Evolutionary conservation across 1,140 invertebrate species (phyloP).

Genomic region (Dendroctonus valens): DNA sequence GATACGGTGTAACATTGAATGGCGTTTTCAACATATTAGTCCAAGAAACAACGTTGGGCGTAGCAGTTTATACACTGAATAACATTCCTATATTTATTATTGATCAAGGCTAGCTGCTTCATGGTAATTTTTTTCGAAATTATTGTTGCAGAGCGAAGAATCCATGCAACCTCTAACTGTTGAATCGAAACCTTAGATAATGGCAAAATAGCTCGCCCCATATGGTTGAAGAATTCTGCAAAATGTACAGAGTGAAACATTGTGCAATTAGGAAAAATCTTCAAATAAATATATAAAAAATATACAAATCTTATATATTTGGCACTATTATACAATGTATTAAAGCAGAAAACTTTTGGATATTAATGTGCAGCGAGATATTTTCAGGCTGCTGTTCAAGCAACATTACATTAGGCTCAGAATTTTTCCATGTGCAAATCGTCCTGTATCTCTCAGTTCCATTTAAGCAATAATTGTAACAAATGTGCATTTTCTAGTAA

Average conservation of each 20-base stretch:
- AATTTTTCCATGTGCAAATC: background rate
- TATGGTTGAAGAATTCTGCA: constrained; percentile 1
- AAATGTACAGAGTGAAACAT: constrained; percentile 6
- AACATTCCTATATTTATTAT: constrained; percentile 33
- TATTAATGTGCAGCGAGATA: no score
- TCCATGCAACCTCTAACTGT: constrained; percentile 4
- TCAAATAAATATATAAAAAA: no score
- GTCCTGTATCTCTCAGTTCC: constrained; percentile 4
- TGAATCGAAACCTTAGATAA: constrained; percentile 8
- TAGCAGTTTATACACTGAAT: constrained; percentile 25
- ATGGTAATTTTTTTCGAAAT: constrained; percentile 29
- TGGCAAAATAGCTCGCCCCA: background rate
- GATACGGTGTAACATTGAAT: constrained; percentile 22
- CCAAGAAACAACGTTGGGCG: constrained; percentile 28
- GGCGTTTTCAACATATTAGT: constrained; percentile 27
- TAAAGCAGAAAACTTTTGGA: no score
- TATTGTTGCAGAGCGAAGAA: constrained; percentile 21
- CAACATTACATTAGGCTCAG: no score
- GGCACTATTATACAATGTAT: no score
- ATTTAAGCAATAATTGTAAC: constrained; percentile 21
- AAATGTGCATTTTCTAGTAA: constrained; percentile 14
- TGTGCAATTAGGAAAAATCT: no score
- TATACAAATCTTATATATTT: no score
- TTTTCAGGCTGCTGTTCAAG: no score
- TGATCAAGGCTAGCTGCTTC: constrained; percentile 31